phyloP scores from a whole-genome alignment of 2,797 vertebrate species.

The Numenius phaeopus region DNA sequence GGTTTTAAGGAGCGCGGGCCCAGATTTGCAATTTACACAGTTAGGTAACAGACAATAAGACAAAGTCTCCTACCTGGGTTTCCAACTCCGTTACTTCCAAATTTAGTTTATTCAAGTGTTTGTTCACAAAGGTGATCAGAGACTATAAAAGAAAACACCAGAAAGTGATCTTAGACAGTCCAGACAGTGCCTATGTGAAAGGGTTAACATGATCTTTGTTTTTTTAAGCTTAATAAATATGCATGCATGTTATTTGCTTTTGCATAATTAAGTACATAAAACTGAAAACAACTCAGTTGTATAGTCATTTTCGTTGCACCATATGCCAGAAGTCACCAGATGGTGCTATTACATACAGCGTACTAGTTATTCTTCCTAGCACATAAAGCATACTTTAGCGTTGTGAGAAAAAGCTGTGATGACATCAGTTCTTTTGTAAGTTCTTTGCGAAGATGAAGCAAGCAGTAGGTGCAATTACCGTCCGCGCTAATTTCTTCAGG shows the following conservation, averaged over 20 bases:
- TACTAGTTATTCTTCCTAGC: background rate
- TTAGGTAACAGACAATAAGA: background rate
- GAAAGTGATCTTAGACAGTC: background rate
- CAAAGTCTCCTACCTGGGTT: slow-evolving; percentile 86
- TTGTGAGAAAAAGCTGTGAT: background rate
- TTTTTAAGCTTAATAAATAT: background rate
- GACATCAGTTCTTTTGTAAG: background rate
- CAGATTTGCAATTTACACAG: background rate
- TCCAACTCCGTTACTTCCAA: slow-evolving; percentile 96
- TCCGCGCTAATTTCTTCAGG: background rate
- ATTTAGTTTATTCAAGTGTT: slow-evolving; percentile 97
- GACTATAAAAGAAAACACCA: slow-evolving; percentile 80
- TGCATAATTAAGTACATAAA: background rate
- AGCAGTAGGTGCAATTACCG: background rate
- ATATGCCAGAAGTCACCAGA: slow-evolving; percentile 28
- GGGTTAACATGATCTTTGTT: background rate
- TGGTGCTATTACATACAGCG: slow-evolving; percentile 41
- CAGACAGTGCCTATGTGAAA: background rate
- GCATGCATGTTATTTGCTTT: background rate
- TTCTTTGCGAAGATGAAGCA: background rate
- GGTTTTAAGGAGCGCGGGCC: background rate
- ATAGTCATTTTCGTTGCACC: background rate
- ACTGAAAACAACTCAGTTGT: background rate
- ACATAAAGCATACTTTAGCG: fast-evolving
- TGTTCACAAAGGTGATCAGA: slow-evolving; percentile 98